Conservation (phyloP, 92 coral and sea anemone species). For the Porites rus region DNA sequence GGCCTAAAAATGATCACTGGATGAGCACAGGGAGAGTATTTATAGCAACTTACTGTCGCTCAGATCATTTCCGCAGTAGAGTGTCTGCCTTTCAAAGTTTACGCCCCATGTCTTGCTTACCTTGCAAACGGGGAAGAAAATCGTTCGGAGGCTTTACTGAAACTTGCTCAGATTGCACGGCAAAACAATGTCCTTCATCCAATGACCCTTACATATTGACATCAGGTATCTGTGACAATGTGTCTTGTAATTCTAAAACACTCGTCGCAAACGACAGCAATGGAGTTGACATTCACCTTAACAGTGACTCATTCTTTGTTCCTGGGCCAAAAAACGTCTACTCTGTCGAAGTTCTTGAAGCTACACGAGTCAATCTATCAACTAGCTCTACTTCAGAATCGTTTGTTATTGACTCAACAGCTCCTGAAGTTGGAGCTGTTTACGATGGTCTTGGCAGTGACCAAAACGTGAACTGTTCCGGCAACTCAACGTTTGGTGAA, state of each 20-base stretch:
- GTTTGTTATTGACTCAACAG: conserved; percentile 80
- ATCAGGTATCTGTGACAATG: conserved; percentile 50
- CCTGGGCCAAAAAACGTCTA: conserved; percentile 57
- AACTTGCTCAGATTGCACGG: conserved; percentile 40
- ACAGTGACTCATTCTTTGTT: conserved; percentile 64
- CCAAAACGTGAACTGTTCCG: conserved; percentile 80
- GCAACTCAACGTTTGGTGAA: conserved; percentile 85
- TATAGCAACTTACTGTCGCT: conserved; percentile 63
- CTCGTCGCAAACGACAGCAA: conserved; percentile 45
- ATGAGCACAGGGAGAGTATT: conserved; percentile 68
- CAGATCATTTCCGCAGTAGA: conserved; percentile 63
- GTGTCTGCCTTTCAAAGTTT: conserved; percentile 21
- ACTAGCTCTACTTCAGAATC: conserved; percentile 73
- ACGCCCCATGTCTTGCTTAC: conserved; percentile 35
- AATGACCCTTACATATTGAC: conserved; percentile 6
- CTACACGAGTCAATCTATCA: conserved; percentile 58
- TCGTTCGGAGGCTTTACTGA: conserved; percentile 63
- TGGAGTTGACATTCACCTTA: conserved; percentile 49
- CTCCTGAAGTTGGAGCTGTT: conserved; percentile 75
- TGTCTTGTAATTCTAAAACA: conserved; percentile 37
- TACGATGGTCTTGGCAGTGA: conserved; percentile 87
- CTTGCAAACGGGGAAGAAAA: conserved; percentile 65
- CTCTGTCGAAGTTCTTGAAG: conserved; percentile 48
- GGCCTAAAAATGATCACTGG: conserved; percentile 56
- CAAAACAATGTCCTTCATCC: conserved; percentile 22